Percentiles rank a stretch among this genome's conserved stretches.
Conservation (phyloP, 2,888 invertebrate genomes). For the Lepidochitona cinerea region DNA sequence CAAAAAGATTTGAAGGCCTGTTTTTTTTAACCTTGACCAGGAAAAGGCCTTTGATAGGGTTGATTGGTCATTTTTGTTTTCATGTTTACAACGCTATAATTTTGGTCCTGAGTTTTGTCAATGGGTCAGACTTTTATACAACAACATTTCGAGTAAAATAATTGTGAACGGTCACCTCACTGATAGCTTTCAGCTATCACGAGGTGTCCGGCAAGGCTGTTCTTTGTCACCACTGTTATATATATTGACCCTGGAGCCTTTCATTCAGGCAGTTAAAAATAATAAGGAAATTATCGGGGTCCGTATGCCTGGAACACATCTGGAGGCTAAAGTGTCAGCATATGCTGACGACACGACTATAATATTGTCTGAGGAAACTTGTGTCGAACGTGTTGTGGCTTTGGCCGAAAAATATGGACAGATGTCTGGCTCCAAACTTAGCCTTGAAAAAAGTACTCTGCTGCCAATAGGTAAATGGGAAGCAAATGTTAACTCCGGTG, state of each 20-base stretch:
- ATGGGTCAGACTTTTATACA: conserved; percentile 28
- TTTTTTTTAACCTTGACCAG: conserved; percentile 38
- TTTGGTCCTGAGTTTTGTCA: neutral
- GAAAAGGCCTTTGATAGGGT: conserved; percentile 44
- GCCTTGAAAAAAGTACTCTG: conserved; percentile 27
- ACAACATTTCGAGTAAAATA: neutral
- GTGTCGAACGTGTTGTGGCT: neutral
- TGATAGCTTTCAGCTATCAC: neutral
- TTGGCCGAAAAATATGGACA: conserved; percentile 7
- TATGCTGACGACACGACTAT: conserved; percentile 18
- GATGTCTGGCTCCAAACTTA: conserved; percentile 28
- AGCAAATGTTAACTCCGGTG: neutral
- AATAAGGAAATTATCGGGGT: conserved; percentile 14
- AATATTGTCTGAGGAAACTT: conserved; percentile 9
- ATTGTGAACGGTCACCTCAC: neutral
- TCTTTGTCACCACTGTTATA: neutral
- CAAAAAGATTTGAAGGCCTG: conserved; percentile 27
- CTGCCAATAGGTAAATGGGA: neutral
- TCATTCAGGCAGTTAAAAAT: neutral
- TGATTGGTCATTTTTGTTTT: conserved; percentile 29
- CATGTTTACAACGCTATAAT: too few relatives aligned
- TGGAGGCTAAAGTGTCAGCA: conserved; percentile 6
- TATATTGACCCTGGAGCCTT: neutral
- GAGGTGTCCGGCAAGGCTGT: conserved; percentile 10
- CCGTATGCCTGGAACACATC: conserved; percentile 14